Base-by-base conservation (phyloP, 2,797 vertebrate species). In the Gila robusta region DNA sequence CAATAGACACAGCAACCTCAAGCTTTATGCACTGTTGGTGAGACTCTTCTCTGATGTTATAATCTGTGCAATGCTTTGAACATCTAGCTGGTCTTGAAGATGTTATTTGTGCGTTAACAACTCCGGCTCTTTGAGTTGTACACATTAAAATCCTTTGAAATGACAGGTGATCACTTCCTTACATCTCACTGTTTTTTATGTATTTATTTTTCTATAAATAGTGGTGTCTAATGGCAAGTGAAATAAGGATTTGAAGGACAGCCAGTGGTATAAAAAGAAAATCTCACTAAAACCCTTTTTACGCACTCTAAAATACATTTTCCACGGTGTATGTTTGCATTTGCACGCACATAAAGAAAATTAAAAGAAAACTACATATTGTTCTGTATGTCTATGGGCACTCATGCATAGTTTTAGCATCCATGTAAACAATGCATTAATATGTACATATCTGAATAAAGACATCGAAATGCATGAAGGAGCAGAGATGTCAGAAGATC, bases 151-250 rank as follows among this genome's bases (percentile, higher is more conserved):
- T 62, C 62, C 44, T 84, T 67, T 69, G 62, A 84, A 77, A 84
- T 77, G 62, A 77, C 73, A 47, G 26, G 21, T 49, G 47, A 35
- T 56, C 52, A 21, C 35, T 56, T 56, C 39, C 9, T 67, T 19
- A 11, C 39, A n/a, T 87, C 52, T 81, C 23, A 23, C 28, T 8
- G 56, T 37, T 47, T 84, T 35, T 84, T 19, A 12, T 37, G 21
- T 77, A 28, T 77, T 52, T 59, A 5, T 16, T 26, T 26, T 77
- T 88, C 83, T 86, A 88, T 85, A 88, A 86, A 88, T 83, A 88
- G 49, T 44, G 5, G 66, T 6, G 11, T 49, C 41, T 81, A 59
- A 74, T 69, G 56, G 70, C 79, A 85, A 69, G 66, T 85, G 54
- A 82, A 69, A 78, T 52, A 41, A 64, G 9, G 72, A 69, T 70